Evolutionary conservation across 2,113 vertebrate genomes (phyloP).

Genomic region (Balaenoptera acutorostrata): DNA sequence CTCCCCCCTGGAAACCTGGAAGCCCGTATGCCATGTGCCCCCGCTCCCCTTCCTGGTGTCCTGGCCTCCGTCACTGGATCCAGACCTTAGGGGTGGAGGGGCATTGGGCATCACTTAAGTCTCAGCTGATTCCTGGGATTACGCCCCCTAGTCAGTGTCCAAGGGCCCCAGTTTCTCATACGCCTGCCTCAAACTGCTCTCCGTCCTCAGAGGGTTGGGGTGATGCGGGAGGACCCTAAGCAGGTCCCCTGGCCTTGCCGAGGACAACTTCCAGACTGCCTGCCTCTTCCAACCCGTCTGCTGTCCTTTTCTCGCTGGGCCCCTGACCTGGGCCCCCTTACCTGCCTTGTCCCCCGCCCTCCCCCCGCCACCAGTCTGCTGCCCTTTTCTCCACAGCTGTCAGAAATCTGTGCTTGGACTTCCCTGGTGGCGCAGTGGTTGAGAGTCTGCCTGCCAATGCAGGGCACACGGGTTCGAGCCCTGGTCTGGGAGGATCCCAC

Average conservation of each 20-base stretch:
- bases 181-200: background rate
- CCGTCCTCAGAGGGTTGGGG: too few relatives aligned
- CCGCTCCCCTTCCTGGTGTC: accelerated
- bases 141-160: background rate
- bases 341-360: too few relatives aligned
- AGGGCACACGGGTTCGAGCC: too few relatives aligned
- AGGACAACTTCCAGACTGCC: background rate
- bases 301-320: background rate
- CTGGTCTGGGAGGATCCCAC: too few relatives aligned
- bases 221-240: background rate
- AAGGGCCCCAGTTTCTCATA: background rate
- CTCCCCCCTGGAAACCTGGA: background rate
- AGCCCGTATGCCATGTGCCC: accelerated
- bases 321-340: background rate
- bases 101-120: background rate
- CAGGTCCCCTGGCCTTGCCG: background rate
- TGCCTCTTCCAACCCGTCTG: background rate
- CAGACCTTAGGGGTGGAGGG: background rate
- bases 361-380: background rate
- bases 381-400: background rate
- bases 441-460: too few relatives aligned
- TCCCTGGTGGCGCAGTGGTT: too few relatives aligned
- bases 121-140: background rate
- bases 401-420: too few relatives aligned
- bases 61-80: background rate